These are phyloP conservation scores for Leucoma salicis DNA, from an alignment of 2,888 invertebrate genomes.

Conservation along the genomic window DNA sequence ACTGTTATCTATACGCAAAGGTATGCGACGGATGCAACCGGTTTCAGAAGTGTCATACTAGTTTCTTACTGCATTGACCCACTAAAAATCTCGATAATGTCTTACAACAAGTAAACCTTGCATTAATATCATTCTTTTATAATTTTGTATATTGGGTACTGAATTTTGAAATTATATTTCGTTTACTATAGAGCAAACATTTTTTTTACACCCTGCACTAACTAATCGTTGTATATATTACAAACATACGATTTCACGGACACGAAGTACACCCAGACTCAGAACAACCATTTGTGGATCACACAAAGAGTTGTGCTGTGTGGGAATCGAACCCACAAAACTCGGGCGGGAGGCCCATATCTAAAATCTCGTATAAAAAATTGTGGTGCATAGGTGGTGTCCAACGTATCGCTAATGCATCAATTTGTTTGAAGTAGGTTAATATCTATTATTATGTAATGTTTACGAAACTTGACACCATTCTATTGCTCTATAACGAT, in stretches of 20 bases:
- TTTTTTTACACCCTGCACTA: too few species aligned
- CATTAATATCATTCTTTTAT: too few species aligned
- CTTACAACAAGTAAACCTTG: neutral
- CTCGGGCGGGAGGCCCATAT: too few species aligned
- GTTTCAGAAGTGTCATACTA: slow-evolving; percentile 22
- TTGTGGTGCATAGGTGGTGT: neutral
- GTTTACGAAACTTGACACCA: neutral
- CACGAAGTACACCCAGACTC: too few species aligned
- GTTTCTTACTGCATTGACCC: slow-evolving; percentile 24
- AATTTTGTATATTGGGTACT: too few species aligned
- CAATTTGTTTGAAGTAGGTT: slow-evolving; percentile 2
- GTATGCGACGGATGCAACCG: slow-evolving; percentile 16
- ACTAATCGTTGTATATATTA: too few species aligned
- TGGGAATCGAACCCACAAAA: too few species aligned
- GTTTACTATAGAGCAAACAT: too few species aligned
- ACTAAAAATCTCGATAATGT: slow-evolving; percentile 21
- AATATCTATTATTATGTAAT: slow-evolving; percentile 3
- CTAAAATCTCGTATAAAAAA: neutral
- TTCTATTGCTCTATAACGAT: neutral
- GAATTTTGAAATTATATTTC: too few species aligned
- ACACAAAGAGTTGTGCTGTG: too few species aligned
- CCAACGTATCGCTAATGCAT: neutral
- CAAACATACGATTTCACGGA: too few species aligned
- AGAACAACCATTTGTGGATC: too few species aligned
- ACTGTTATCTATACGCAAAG: slow-evolving; percentile 4